Percentiles rank a stretch among this genome's conserved stretches.
phyloP scores from a whole-genome alignment of 2,113 vertebrate species.

The Planiliza haematocheilus region DNA sequence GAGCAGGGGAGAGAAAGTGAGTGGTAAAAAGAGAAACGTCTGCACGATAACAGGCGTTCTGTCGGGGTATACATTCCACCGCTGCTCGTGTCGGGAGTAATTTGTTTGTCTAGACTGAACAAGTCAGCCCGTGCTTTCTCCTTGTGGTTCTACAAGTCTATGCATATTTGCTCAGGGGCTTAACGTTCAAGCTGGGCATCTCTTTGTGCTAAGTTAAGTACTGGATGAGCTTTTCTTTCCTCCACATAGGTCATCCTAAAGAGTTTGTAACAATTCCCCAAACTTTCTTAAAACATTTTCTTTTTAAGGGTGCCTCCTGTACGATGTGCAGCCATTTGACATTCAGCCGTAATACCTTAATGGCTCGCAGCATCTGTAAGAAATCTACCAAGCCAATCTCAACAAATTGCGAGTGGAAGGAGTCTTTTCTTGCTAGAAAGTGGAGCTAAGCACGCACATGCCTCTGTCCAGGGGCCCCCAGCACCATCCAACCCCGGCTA shows the following conservation, averaged over 20 bases:
- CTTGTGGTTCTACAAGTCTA: conserved; percentile 41
- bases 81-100: conserved; percentile 63
- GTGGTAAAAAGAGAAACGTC: conserved; percentile 32
- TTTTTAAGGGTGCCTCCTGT: neutral
- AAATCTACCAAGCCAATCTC: conserved; percentile 86
- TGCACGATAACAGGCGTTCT: conserved; percentile 44
- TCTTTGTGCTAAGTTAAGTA: conserved; percentile 3
- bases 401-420: conserved; percentile 85
- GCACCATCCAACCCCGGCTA: conserved; percentile 27
- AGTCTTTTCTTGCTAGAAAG: conserved; percentile 88
- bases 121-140: conserved; percentile 49
- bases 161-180: conserved; percentile 52
- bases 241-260: neutral
- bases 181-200: conserved; percentile 37
- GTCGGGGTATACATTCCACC: conserved; percentile 57
- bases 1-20: conserved; percentile 1
- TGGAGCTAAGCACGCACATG: conserved; percentile 85
- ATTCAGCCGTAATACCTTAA: conserved; percentile 71
- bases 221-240: neutral
- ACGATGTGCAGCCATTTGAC: conserved; percentile 8
- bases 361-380: conserved; percentile 87
- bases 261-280: neutral
- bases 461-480: conserved; percentile 28
- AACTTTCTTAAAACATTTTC: neutral
- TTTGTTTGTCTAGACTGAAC: conserved; percentile 74